Base-by-base conservation (phyloP, 2,113 vertebrate species). In the Spheniscus mendiculus region DNA sequence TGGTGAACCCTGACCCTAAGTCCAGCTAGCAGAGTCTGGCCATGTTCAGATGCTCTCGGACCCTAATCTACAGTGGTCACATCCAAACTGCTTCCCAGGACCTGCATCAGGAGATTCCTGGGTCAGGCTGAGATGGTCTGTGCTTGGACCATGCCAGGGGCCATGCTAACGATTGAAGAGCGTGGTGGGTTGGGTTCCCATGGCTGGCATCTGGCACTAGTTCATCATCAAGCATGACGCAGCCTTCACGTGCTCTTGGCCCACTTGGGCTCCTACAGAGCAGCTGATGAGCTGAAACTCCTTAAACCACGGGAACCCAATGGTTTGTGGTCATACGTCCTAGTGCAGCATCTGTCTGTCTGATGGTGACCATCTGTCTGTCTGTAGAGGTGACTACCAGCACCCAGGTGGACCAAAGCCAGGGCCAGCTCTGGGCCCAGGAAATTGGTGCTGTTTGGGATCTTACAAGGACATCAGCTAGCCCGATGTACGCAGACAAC, bases 91-190 rank as follows among this genome's bases (percentile, higher is more conserved):
- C 44, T 62, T 26, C 50, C 36, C 36, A n/a, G 45, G 32, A 56
- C 20, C 32, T 84, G 32, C 49, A 18, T 10, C 21, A 36, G 65
- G 61, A 86, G 36, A 6, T 69, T 16, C 27, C 29, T 76, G 44
- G 22, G 19, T 69, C 52, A 45, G 62, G n/a, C 21, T 83, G 66
- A 72, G 62, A 15, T 49, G 77, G 5, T 52, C 50, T 83, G n/a
- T 45, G 71, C 66, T 71, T 32, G 40, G 44, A 20, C 38, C 45
- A 1, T n/a, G 45, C 34, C 36, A 30, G 30, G 20, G 18, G 4
- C 26, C 2, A 0, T 36, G 36, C 29, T 69, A 44, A 5, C 1
- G 7, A 27, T 0, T 58, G 42, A 59, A 44, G 53, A 77, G 6
- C 18, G 2, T 58, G 45, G 4, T 66, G 36, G 49, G 12, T 49